phyloP scores from a whole-genome alignment of 2,797 vertebrate genomes.

The Sphaeramia orbicularis region DNA sequence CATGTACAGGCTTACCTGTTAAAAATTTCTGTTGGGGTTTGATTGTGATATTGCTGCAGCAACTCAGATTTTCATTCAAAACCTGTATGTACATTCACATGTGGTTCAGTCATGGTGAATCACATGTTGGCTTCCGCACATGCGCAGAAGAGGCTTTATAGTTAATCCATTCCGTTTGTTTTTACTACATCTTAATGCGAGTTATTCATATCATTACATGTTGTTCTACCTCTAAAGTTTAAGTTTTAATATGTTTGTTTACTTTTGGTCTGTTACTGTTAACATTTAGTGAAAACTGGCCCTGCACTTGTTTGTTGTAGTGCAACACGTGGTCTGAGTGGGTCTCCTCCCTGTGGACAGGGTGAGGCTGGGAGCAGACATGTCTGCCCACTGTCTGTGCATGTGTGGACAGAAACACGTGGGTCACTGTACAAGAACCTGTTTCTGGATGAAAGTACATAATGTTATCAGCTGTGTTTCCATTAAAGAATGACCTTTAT shows the following conservation, averaged over 20 bases:
- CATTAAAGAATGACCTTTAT: fast-evolving
- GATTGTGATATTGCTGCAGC: background rate
- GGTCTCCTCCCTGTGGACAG: slow-evolving; percentile 46
- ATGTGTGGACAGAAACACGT: slow-evolving; percentile 66
- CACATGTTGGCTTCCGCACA: slow-evolving; percentile 63
- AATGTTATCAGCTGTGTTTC: background rate
- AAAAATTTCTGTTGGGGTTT: background rate
- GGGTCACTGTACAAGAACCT: slow-evolving; percentile 30
- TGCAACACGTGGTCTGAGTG: slow-evolving; percentile 71
- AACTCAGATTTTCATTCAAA: slow-evolving; percentile 34
- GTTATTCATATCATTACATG: background rate
- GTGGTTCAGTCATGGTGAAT: slow-evolving; percentile 53
- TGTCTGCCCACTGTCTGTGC: slow-evolving; percentile 66
- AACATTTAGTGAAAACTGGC: background rate
- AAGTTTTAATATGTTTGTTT: background rate
- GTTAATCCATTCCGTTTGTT: background rate
- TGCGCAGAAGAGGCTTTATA: slow-evolving; percentile 42
- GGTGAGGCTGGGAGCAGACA: slow-evolving; percentile 69
- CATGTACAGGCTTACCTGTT: no score
- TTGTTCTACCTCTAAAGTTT: fast-evolving
- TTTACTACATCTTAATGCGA: fast-evolving
- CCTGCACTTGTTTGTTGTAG: slow-evolving; percentile 71
- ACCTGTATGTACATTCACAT: slow-evolving; percentile 47
- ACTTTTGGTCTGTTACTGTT: fast-evolving
- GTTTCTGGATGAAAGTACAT: background rate